These are phyloP conservation scores for Amphilophus citrinellus DNA, from an alignment of 2,113 vertebrate genomes.

Conservation along the genomic window DNA sequence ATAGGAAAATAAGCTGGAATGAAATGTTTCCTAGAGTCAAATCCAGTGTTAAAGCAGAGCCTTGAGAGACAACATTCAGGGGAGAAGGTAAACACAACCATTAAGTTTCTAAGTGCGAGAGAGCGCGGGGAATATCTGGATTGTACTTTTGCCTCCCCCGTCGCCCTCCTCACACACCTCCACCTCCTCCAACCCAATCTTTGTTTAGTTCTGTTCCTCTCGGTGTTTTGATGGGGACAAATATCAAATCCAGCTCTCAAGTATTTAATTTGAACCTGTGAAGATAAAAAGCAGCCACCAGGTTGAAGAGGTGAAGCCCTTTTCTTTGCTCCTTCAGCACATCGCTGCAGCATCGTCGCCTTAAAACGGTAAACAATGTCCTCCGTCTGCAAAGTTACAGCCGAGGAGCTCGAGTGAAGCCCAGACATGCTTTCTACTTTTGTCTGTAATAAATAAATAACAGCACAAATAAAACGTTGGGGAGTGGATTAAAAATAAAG, in stretches of 20 bases:
- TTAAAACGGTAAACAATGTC: constrained; percentile 10
- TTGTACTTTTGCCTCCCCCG: constrained; percentile 45
- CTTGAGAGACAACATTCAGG: constrained; percentile 75
- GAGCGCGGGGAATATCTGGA: constrained; percentile 61
- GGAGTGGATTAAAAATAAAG: constrained; percentile 73
- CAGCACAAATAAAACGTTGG: constrained; percentile 77
- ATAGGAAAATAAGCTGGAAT: constrained; percentile 88
- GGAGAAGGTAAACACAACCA: constrained; percentile 79
- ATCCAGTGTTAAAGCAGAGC: constrained; percentile 88
- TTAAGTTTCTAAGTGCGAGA: constrained; percentile 75
- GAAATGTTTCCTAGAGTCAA: constrained; percentile 90
- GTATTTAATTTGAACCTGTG: constrained; percentile 52
- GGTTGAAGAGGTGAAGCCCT: constrained; percentile 1
- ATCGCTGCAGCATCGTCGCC: neutral
- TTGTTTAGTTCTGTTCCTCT: constrained; percentile 65
- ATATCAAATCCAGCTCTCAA: constrained; percentile 51
- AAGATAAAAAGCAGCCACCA: constrained; percentile 26
- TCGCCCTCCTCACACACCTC: neutral
- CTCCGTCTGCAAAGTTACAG: constrained; percentile 45
- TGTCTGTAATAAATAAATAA: constrained; percentile 78
- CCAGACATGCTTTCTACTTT: constrained; percentile 57
- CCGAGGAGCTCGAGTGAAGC: constrained; percentile 49
- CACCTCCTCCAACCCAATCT: constrained; percentile 17
- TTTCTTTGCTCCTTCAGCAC: neutral
- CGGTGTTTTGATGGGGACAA: constrained; percentile 59